Percentiles rank a stretch among this genome's conserved stretches.
phyloP scores from a whole-genome alignment of 1,140 invertebrate species.

The Lepeophtheirus salmonis region DNA sequence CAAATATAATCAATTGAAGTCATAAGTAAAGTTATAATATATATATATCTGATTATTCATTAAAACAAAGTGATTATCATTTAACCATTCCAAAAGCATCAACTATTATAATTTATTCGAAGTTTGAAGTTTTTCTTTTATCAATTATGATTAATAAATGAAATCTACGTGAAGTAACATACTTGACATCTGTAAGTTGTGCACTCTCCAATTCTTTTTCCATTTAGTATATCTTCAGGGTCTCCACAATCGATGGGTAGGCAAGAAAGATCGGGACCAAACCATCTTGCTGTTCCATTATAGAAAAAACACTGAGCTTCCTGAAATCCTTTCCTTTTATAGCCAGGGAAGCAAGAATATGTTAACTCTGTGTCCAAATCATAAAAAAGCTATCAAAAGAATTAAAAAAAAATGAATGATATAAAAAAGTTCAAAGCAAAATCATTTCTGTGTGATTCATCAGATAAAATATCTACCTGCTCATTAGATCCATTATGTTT shows the following conservation, averaged over 20 bases:
- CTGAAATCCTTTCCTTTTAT: conserved; percentile 44
- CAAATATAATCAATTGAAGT: no score
- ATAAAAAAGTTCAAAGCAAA: background rate
- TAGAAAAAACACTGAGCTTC: conserved; percentile 74
- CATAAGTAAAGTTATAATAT: no score
- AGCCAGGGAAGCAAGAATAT: conserved; percentile 9
- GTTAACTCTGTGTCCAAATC: conserved; percentile 43
- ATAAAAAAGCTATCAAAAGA: conserved; percentile 55
- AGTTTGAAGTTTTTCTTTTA: no score
- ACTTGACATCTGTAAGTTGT: conserved; percentile 61
- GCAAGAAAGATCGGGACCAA: conserved; percentile 85
- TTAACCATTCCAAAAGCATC: no score
- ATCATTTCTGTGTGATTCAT: background rate
- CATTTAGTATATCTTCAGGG: conserved; percentile 69
- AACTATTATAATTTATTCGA: no score
- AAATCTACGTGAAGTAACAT: no score
- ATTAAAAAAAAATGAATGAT: background rate
- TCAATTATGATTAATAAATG: no score
- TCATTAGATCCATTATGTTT: conserved; percentile 51
- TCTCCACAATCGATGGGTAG: conserved; percentile 44
- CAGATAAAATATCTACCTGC: conserved; percentile 11
- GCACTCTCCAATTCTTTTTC: conserved; percentile 70
- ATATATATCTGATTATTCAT: no score
- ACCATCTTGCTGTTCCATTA: conserved; percentile 63
- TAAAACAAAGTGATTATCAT: no score